Percentiles rank a stretch among this genome's conserved stretches.
Conservation (phyloP, 2,113 vertebrate genomes). For the Labrus mixtus region DNA sequence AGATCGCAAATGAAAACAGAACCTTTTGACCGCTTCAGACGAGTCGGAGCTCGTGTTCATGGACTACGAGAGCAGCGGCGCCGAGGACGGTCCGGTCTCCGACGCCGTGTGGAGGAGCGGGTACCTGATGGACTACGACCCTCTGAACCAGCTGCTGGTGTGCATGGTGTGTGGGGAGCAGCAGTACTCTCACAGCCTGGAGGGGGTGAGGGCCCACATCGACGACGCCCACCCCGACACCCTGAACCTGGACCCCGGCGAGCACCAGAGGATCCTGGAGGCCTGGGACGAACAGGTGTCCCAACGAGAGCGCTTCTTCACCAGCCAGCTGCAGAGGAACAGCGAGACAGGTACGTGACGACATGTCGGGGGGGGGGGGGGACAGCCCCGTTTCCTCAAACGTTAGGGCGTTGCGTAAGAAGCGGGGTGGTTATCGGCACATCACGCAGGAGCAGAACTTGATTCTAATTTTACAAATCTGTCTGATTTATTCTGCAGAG, state of each 20-base stretch:
- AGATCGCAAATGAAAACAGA: too few species aligned
- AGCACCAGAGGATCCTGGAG: slow-evolving; percentile 84
- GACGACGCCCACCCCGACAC: slow-evolving; percentile 88
- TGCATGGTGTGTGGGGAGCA: slow-evolving; percentile 91
- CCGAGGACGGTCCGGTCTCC: slow-evolving; percentile 55
- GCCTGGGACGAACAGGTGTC: slow-evolving; percentile 90
- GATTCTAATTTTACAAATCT: neutral
- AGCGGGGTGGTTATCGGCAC: too few species aligned
- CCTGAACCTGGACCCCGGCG: slow-evolving; percentile 77
- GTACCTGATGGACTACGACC: slow-evolving; percentile 89
- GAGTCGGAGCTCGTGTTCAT: slow-evolving; percentile 52
- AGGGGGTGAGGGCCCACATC: slow-evolving; percentile 84
- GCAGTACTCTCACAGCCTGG: slow-evolving; percentile 83
- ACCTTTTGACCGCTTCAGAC: slow-evolving; percentile 26
- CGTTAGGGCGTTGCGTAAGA: too few species aligned
- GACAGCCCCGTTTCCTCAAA: too few species aligned
- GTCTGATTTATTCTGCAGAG: slow-evolving; percentile 62
- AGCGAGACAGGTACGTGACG: slow-evolving; percentile 60
- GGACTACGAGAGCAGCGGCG: slow-evolving; percentile 34
- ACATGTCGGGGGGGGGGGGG: too few species aligned
- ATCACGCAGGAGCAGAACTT: too few species aligned
- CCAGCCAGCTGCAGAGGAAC: slow-evolving; percentile 80
- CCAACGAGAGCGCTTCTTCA: slow-evolving; percentile 82
- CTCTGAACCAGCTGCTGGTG: slow-evolving; percentile 85
- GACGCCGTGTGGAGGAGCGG: slow-evolving; percentile 77